phyloP scores from a whole-genome alignment of 1,140 invertebrate species.

The Phocides pigmalion region DNA sequence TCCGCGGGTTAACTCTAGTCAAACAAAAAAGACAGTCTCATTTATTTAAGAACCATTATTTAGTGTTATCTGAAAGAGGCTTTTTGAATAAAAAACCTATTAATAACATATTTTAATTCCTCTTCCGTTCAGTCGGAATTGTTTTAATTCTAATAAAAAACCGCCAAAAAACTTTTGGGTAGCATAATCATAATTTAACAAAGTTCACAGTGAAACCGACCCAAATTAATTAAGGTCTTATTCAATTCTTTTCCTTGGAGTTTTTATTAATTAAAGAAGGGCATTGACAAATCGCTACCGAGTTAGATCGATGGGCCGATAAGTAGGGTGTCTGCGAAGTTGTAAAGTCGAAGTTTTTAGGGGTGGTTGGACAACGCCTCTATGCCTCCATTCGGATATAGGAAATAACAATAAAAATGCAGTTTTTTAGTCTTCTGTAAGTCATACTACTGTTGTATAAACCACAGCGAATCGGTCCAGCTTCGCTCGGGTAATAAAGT shows the following conservation, averaged over 20 bases:
- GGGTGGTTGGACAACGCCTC: neutral
- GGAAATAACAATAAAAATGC: too few relatives aligned
- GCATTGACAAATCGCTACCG: slow-evolving; percentile 80
- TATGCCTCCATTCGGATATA: too few relatives aligned
- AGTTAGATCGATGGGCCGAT: slow-evolving; percentile 68
- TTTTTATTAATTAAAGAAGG: slow-evolving; percentile 79
- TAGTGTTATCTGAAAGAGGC: neutral
- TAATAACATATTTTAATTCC: slow-evolving; percentile 26
- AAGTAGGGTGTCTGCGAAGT: slow-evolving; percentile 44
- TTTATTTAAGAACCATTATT: slow-evolving; percentile 8
- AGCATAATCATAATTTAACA: slow-evolving; percentile 74
- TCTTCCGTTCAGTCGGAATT: slow-evolving; percentile 27
- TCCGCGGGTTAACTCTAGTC: too few relatives aligned
- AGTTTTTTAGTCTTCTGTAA: too few relatives aligned
- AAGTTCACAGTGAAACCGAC: slow-evolving; percentile 53
- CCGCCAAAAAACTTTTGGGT: slow-evolving; percentile 51
- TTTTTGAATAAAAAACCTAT: slow-evolving; percentile 12
- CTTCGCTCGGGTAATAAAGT: too few relatives aligned
- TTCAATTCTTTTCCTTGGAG: slow-evolving; percentile 60
- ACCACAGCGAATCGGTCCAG: too few relatives aligned
- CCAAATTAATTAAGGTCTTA: slow-evolving; percentile 76
- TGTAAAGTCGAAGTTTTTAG: slow-evolving; percentile 17
- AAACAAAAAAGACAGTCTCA: neutral
- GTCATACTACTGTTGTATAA: too few relatives aligned
- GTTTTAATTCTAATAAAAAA: slow-evolving; percentile 46